Evolutionary conservation across 2,113 vertebrate species (phyloP), one percentile per base, ranked within the genome.

Genomic region (Nycticryphes semicollaris): DNA sequence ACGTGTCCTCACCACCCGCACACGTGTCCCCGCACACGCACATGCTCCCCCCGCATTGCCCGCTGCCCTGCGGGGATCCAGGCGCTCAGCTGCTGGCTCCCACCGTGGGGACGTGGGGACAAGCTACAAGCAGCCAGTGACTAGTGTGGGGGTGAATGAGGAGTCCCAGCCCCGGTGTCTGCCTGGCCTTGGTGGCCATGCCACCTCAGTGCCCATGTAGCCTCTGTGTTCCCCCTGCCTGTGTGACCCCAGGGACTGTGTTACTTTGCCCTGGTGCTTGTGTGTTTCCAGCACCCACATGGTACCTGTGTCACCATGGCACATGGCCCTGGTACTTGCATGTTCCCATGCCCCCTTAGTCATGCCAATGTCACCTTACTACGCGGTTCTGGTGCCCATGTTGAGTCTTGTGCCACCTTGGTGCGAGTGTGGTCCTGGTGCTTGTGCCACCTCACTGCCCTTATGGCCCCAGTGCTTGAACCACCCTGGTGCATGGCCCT

Each of bases 21-120:
- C 96, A 90, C 83, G 93, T 96, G 96, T 94, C 93, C 88, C 94
- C 25, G 47, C 82, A 74, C 94, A 89, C 70, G 51, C 60, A 4
- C 48, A 6, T 25, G 0, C 87, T 48, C 84, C 94, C 84, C 83
- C 89, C 63, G 51, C 30, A 5, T 72, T 20, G 60, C 73, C 20
- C 13, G 21, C 54, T 22, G 76, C 89, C 90, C 93, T 9, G 77
- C 4, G 17, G 88, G 68, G n/a, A 56, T 50, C 8, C 75, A 2
- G 56, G 62, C 6, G 4, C 70, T 87, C 0, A 1, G 70, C 70
- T 25, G 88, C 75, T 11, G 1, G 2, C 69, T 66, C 54, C 35
- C 64, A 20, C 57, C 11, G 3, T 2, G 2, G 64, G 25, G 24
- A 9, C 1, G 3, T 0, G 8, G 33, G 70, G 66, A 62, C 11